Evolutionary conservation across 2,113 vertebrate species (phyloP).

Genomic region (Motacilla tschutschensis): DNA sequence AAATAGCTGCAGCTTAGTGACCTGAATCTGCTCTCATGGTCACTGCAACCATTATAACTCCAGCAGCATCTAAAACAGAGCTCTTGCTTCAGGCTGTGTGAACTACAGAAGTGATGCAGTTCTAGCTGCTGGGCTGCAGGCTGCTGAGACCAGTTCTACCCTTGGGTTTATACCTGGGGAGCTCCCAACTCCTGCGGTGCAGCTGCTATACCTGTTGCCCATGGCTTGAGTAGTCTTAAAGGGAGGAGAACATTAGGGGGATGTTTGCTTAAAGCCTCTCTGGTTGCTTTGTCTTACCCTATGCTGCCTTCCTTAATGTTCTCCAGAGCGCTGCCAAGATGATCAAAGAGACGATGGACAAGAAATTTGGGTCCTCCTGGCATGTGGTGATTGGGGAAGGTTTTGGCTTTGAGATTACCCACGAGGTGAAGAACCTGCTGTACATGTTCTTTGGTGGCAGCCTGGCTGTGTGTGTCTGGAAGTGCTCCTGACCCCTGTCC

Average conservation of each 20-base stretch:
- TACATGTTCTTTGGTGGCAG: slow-evolving; percentile 98
- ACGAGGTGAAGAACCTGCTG: slow-evolving; percentile 94
- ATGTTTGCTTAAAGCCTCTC: background rate
- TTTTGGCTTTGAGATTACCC: slow-evolving; percentile 94
- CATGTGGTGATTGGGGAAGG: slow-evolving; percentile 96
- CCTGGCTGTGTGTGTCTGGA: slow-evolving; percentile 95
- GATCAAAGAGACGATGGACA: slow-evolving; percentile 99
- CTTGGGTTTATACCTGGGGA: background rate
- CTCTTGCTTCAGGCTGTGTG: background rate
- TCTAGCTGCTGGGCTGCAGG: background rate
- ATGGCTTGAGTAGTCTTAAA: background rate
- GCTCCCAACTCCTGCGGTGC: background rate
- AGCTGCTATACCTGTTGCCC: background rate
- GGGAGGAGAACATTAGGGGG: background rate
- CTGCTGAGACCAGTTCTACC: background rate
- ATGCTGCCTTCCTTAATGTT: background rate
- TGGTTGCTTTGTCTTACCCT: background rate
- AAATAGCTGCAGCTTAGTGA: slow-evolving; percentile 41
- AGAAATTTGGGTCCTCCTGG: slow-evolving; percentile 97
- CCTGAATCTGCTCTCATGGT: background rate
- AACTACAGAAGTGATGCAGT: background rate
- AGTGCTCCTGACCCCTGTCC: slow-evolving; percentile 85
- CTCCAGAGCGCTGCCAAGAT: slow-evolving; percentile 93
- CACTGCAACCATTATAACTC: background rate
- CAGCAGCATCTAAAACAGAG: background rate